These are phyloP conservation scores for Tenthredo notha DNA, from an alignment of 2,888 invertebrate genomes.

Conservation along the genomic window DNA sequence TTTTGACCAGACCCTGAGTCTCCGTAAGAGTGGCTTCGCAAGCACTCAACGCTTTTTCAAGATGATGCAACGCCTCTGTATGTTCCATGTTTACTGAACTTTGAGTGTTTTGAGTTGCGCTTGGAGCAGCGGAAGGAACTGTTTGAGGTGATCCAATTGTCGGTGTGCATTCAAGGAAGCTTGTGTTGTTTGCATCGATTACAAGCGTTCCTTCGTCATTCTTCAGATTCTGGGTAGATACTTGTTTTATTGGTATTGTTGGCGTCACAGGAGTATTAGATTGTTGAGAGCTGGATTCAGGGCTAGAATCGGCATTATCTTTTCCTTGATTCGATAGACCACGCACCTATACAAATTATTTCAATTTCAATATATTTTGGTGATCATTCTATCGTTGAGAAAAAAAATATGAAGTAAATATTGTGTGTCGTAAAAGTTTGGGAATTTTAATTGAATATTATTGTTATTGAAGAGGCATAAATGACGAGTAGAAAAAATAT, in stretches of 20 bases:
- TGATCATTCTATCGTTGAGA: too few species aligned
- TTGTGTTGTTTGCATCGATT: conserved; percentile 63
- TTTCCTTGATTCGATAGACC: conserved; percentile 75
- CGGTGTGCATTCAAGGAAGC: conserved; percentile 59
- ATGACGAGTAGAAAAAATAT: neutral
- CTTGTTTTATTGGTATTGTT: conserved; percentile 66
- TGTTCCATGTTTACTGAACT: conserved; percentile 75
- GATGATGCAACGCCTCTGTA: conserved; percentile 75
- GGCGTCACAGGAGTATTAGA: conserved; percentile 60
- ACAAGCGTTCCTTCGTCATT: conserved; percentile 65
- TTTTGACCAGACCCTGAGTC: conserved; percentile 75
- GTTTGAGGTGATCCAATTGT: conserved; percentile 30
- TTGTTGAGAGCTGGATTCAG: conserved; percentile 61
- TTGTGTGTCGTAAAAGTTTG: neutral
- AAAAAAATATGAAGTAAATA: neutral
- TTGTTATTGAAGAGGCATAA: neutral
- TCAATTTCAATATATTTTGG: neutral
- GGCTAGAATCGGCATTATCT: conserved; percentile 59
- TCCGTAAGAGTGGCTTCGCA: conserved; percentile 76
- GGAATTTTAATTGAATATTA: conserved; percentile 7
- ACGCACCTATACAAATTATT: conserved; percentile 68
- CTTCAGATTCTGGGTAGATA: conserved; percentile 62
- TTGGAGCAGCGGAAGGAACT: conserved; percentile 60
- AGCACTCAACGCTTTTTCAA: conserved; percentile 75
- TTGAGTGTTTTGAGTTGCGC: conserved; percentile 64